Base-by-base conservation (phyloP, 2,797 vertebrate genomes). In the Acipenser oxyrinchus region DNA sequence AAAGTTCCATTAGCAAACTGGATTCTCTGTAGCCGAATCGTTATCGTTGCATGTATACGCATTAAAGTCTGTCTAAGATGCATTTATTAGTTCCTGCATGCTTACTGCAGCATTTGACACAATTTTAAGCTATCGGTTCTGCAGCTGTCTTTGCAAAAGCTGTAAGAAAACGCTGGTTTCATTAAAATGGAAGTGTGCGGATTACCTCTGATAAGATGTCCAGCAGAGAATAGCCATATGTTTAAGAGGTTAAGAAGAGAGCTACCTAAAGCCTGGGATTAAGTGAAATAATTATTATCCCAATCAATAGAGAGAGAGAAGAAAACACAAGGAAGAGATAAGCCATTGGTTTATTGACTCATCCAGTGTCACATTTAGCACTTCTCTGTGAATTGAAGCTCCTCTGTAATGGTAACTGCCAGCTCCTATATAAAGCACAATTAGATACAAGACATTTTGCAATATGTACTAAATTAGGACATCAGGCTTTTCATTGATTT, bases 281-380 rank as follows among this genome's bases (percentile, higher is more conserved):
- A 84, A 84, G 78, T 80, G 75, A 81, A 87, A 76, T 84, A 82
- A 86, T 81, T 83, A 82, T 82, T 70, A 78, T 80, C 72, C 69
- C 72, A 78, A 84, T 86, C 82, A 75, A 83, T 87, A 82, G 78
- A 65, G 66, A 74, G 69, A 71, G 55, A 68, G 74, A 68, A 75
- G 75, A 75, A 76, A 67, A 67, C 72, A 72, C 59, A 72, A 66
- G 65, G 68, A 65, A 65, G 70, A 81, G 82, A 83, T 82, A 86
- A 84, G 74, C 73, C 77, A 75, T 63, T 79, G 78, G 78, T 76
- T 86, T 86, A 86, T 87, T 88, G 84, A 86, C 83, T 82, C 78
- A 80, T 87, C 84, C 86, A 80, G 80, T 85, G 80, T 84, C 80
- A 69, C 77, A 73, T 73, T 81, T 76, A 86, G 80, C 80, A 68